Evolutionary conservation across 2,797 vertebrate genomes (phyloP), one percentile per base, ranked within the genome.

Genomic region (Anableps anableps): DNA sequence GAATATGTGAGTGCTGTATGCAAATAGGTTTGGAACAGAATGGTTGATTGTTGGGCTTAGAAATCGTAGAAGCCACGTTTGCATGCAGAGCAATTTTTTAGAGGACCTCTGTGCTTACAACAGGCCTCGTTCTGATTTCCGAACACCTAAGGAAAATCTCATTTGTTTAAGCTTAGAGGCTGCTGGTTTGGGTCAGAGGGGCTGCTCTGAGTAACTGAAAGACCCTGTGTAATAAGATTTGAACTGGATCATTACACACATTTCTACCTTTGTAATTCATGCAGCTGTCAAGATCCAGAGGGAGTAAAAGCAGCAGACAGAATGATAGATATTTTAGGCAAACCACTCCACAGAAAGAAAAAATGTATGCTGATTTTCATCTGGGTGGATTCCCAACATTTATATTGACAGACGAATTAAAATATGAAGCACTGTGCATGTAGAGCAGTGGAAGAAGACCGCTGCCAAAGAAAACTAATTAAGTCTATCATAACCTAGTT

Each of bases 111-210:
- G 80, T 72, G 80, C 71, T 77, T 83, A 78, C 80, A 84, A 78
- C 86, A 73, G 23, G 78, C 74, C 85, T 82, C 84, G 78, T 84
- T 84, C 76, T 81, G 80, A 88, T 91, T 89, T 89, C 86, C 89
- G 88, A 91, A 91, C 89, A 83, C 81, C 34, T 93, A 92, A 94
- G 91, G 81, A 92, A 94, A 93, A 91, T 85, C 95, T 94, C 43
- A 90, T 94, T 93, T 93, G 89, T 85, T n/a, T 77, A 60, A 62
- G 80, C 73, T 90, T 83, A 73, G 86, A 77, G 71, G 76, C 45
- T 41, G 80, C 1, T 72, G 78, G 77, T 86, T 73, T 1, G 66
- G 91, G 86, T 88, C 90, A 85, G 79, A 58, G 79, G 85, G 81
- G 83, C 83, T 74, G 85, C 85, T 75, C 79, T 0, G 79, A 83